Evolutionary conservation across 1,140 invertebrate species (phyloP).

Genomic region (Calephelis virginiensis): DNA sequence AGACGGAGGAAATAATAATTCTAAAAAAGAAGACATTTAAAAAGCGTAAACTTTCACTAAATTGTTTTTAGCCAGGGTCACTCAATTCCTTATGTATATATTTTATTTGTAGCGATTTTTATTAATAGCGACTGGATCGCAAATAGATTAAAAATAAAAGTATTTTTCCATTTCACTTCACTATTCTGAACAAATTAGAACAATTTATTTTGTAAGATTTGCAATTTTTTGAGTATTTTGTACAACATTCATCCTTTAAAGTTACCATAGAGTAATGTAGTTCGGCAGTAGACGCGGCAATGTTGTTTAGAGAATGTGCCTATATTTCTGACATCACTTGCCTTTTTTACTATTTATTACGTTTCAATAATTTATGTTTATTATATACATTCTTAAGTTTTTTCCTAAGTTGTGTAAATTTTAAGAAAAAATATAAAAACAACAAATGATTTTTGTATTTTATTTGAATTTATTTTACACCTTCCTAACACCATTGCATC

Average conservation of each 20-base stretch:
- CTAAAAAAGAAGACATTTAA: too few relatives aligned
- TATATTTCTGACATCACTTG: conserved; percentile 59
- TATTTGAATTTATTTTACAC: conserved; percentile 30
- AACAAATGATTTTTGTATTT: conserved; percentile 48
- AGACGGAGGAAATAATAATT: too few relatives aligned
- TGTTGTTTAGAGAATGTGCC: conserved; percentile 39
- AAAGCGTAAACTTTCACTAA: not conserved
- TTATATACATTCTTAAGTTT: conserved; percentile 40
- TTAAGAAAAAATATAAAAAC: conserved; percentile 70
- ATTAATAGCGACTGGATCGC: conserved; percentile 28
- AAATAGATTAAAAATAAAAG: conserved; percentile 25
- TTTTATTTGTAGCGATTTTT: conserved; percentile 19
- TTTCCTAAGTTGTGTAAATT: conserved; percentile 64
- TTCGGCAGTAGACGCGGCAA: conserved; percentile 35
- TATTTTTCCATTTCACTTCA: conserved; percentile 44
- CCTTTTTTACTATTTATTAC: conserved; percentile 68
- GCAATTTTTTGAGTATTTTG: conserved; percentile 60
- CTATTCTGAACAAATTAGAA: conserved; percentile 6
- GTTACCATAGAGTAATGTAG: conserved; percentile 72
- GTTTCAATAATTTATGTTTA: conserved; percentile 67
- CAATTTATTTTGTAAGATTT: conserved; percentile 42
- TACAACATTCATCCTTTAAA: conserved; percentile 63
- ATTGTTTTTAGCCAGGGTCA: not conserved
- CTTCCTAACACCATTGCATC: conserved; percentile 24
- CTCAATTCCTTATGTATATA: not conserved